These are phyloP conservation scores for Apus apus DNA, from an alignment of 2,113 vertebrate genomes.

Conservation along the genomic window DNA sequence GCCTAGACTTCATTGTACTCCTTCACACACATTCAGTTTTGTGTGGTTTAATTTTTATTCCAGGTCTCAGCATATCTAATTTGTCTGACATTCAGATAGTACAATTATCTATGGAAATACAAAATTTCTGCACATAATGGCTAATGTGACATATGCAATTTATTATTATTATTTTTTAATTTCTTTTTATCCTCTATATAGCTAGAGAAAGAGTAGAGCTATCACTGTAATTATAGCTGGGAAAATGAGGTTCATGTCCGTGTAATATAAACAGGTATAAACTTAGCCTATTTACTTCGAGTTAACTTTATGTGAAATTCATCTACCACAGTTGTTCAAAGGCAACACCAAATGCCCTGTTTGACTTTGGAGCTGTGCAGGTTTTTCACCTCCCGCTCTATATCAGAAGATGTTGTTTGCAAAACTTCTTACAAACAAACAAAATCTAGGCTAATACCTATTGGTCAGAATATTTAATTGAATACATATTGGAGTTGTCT, in stretches of 20 bases:
- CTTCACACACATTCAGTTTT: background rate
- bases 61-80: background rate
- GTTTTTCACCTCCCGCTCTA: background rate
- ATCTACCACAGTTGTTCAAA: background rate
- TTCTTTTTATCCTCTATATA: background rate
- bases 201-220: background rate
- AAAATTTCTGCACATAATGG: background rate
- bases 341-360: background rate
- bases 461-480: background rate
- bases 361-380: background rate
- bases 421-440: background rate
- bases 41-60: background rate
- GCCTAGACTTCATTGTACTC: background rate
- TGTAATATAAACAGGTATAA: background rate
- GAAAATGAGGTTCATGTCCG: background rate
- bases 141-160: constrained; percentile 20
- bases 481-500: background rate
- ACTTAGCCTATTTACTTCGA: background rate
- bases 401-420: background rate
- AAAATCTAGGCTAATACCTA: background rate
- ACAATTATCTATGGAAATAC: constrained; percentile 5
- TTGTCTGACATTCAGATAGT: constrained; percentile 13
- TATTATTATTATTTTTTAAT: no score
- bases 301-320: background rate
- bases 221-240: background rate